These are phyloP conservation scores for Harpegnathos saltator DNA, from an alignment of 1,140 invertebrate genomes.

Conservation along the genomic window DNA sequence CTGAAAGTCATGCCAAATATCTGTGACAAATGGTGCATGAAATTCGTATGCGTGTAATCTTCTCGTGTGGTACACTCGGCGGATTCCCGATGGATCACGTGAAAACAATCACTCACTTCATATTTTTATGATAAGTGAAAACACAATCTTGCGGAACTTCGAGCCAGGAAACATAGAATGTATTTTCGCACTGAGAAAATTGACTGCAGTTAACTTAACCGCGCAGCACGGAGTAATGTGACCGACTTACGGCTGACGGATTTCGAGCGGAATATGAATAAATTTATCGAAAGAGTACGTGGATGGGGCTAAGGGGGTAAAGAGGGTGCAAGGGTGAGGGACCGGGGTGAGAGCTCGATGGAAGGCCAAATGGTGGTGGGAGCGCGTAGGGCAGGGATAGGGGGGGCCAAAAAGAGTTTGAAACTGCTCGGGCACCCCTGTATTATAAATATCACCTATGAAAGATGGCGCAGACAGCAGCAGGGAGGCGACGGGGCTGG, in stretches of 20 bases:
- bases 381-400: slow-evolving; percentile 7
- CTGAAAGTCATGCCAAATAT: not conserved
- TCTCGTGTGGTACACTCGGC: not conserved
- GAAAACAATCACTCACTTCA: slow-evolving; percentile 45
- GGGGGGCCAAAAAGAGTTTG: slow-evolving; percentile 84
- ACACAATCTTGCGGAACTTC: slow-evolving; percentile 40
- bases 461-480: slow-evolving; percentile 86
- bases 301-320: slow-evolving; percentile 40
- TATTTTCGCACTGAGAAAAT: slow-evolving; percentile 48
- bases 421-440: slow-evolving; percentile 85
- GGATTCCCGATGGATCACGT: too few relatives aligned
- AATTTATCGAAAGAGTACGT: slow-evolving; percentile 78
- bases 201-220: slow-evolving; percentile 57
- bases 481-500: slow-evolving; percentile 80
- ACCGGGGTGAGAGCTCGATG: slow-evolving; percentile 62
- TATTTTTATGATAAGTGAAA: slow-evolving; percentile 44
- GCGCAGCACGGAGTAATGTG: slow-evolving; percentile 46
- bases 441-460: slow-evolving; percentile 86
- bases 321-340: slow-evolving; percentile 34
- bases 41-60: not conserved
- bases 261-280: slow-evolving; percentile 80
- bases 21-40: not conserved
- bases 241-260: slow-evolving; percentile 65
- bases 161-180: slow-evolving; percentile 28
- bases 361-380: slow-evolving; percentile 63